phyloP scores from a whole-genome alignment of 2,888 invertebrate genomes.

The Oligia strigilis region DNA sequence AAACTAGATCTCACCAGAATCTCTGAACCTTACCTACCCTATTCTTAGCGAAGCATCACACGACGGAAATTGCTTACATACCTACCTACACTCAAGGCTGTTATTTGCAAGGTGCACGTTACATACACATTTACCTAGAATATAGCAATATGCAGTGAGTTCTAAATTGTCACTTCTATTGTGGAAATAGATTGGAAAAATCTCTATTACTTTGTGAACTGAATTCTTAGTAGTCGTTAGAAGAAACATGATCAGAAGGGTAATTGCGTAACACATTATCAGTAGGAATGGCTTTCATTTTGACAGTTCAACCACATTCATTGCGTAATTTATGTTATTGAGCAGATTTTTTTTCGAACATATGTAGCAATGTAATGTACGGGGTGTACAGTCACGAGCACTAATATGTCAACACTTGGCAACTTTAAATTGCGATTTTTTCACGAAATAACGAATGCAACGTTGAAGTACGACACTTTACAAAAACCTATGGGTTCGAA shows the following conservation, averaged over 20 bases:
- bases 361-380: too few species aligned
- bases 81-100: constrained; percentile 8
- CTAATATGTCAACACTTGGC: too few species aligned
- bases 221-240: neutral
- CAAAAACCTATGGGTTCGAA: too few species aligned
- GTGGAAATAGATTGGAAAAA: constrained; percentile 29
- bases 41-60: neutral
- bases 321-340: too few species aligned
- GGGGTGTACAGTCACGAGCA: too few species aligned
- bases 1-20: neutral
- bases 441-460: too few species aligned
- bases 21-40: neutral
- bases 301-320: too few species aligned
- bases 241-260: too few species aligned
- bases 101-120: constrained; percentile 33
- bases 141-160: constrained; percentile 9
- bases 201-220: neutral
- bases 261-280: neutral
- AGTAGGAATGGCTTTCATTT: too few species aligned
- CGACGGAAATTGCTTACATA: constrained; percentile 10
- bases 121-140: neutral
- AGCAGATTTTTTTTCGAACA: too few species aligned
- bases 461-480: too few species aligned
- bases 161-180: constrained; percentile 1
- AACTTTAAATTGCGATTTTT: too few species aligned